Conservation (phyloP, 1,140 invertebrate species). For the Thalassaphorura encarpata region DNA sequence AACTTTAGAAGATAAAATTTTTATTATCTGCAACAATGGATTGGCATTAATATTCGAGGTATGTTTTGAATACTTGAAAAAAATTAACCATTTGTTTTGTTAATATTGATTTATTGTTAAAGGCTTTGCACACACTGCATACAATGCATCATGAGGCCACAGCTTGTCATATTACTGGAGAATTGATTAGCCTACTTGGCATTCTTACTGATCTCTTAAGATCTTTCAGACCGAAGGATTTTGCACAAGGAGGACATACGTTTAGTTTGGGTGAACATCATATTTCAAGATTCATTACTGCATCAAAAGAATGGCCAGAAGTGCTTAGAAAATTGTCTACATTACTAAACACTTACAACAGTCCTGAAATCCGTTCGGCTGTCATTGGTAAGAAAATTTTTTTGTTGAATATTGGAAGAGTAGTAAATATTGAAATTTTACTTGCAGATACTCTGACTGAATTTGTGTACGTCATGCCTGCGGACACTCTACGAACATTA, state of each 20-base stretch:
- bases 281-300: slow-evolving; percentile 36
- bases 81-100: background rate
- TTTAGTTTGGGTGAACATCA: slow-evolving; percentile 34
- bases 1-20: slow-evolving; percentile 74
- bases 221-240: slow-evolving; percentile 29
- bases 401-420: slow-evolving; percentile 2
- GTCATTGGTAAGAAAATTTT: slow-evolving; percentile 52
- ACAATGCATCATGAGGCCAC: slow-evolving; percentile 90
- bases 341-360: slow-evolving; percentile 78
- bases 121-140: slow-evolving; percentile 79
- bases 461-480: slow-evolving; percentile 68
- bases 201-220: slow-evolving; percentile 45
- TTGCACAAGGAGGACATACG: slow-evolving; percentile 17
- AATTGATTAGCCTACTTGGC: slow-evolving; percentile 68
- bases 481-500: slow-evolving; percentile 66
- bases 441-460: slow-evolving; percentile 69
- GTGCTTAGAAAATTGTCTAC: slow-evolving; percentile 72
- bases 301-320: slow-evolving; percentile 69
- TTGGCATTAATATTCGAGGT: slow-evolving; percentile 77
- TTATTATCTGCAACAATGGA: slow-evolving; percentile 77
- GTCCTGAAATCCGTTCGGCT: slow-evolving; percentile 67
- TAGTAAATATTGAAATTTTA: background rate
- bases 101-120: slow-evolving; percentile 20
- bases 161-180: slow-evolving; percentile 71
- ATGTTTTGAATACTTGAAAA: slow-evolving; percentile 28